Evolutionary conservation across 2,113 vertebrate genomes (phyloP).

Genomic region (Hemiscyllium ocellatum): DNA sequence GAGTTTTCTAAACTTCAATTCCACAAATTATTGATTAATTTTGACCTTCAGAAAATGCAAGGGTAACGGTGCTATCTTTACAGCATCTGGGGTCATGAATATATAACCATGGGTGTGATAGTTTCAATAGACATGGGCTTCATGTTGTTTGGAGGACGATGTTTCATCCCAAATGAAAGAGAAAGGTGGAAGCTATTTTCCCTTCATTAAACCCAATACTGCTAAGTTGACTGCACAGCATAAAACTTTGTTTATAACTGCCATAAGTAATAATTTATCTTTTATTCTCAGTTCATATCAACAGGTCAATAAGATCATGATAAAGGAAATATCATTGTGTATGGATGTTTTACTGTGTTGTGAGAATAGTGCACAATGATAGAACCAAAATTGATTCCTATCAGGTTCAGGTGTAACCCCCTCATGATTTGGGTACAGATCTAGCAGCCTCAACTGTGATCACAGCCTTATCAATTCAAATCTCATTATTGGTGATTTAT

Average conservation of each 20-base stretch:
- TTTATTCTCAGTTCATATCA: not conserved
- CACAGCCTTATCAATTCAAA: not conserved
- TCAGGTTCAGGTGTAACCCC: not conserved
- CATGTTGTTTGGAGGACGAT: not conserved
- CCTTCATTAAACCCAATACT: not conserved
- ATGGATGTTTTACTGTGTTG: not conserved
- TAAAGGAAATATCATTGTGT: not conserved
- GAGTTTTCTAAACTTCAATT: not conserved
- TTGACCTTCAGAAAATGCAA: not conserved
- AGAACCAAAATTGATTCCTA: not conserved
- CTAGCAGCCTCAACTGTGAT: not conserved
- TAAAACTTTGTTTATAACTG: not conserved
- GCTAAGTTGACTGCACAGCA: not conserved
- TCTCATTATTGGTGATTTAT: not conserved
- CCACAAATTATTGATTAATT: not conserved
- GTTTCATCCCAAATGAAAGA: not conserved
- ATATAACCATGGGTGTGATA: no score
- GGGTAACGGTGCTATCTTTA: not conserved
- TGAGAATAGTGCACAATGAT: not conserved
- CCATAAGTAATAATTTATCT: not conserved
- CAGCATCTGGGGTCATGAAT: not conserved
- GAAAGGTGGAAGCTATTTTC: not conserved
- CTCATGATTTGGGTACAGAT: not conserved
- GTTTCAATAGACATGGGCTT: not conserved
- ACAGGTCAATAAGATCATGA: not conserved